Evolutionary conservation across 1,140 invertebrate species (phyloP).

Genomic region (Macrobrachium rosenbergii): DNA sequence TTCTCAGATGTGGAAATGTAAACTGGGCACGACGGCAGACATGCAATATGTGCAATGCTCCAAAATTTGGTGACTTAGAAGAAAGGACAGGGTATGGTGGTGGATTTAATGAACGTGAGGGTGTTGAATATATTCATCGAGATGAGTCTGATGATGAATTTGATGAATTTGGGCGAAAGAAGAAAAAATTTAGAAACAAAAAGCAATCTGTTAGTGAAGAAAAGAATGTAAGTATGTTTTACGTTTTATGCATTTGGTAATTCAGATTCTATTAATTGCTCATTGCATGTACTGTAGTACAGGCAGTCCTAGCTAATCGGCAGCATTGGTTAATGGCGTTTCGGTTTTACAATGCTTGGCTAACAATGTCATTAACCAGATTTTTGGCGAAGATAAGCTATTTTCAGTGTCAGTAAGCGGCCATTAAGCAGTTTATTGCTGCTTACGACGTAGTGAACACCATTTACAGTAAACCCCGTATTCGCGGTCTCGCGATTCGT

Average conservation of each 20-base stretch:
- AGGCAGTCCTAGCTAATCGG: too few relatives aligned
- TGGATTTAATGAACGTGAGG: slow-evolving; percentile 90
- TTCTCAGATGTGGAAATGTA: slow-evolving; percentile 91
- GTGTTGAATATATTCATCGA: slow-evolving; percentile 92
- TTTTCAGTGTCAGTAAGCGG: too few relatives aligned
- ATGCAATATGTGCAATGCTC: slow-evolving; percentile 99
- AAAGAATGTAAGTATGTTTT: slow-evolving; percentile 64
- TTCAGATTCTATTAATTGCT: not conserved
- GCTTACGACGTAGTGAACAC: too few relatives aligned
- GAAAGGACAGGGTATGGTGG: slow-evolving; percentile 75
- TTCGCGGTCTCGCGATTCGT: too few relatives aligned
- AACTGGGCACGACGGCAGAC: slow-evolving; percentile 97
- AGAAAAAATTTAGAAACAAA: slow-evolving; percentile 78
- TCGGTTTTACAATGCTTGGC: too few relatives aligned
- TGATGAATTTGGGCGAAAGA: slow-evolving; percentile 94
- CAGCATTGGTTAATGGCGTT: too few relatives aligned
- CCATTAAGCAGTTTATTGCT: too few relatives aligned
- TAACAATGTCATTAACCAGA: too few relatives aligned
- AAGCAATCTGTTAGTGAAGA: slow-evolving; percentile 69
- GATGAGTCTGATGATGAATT: slow-evolving; percentile 91
- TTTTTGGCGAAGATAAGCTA: too few relatives aligned
- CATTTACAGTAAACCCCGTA: too few relatives aligned
- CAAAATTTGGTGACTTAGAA: slow-evolving; percentile 93
- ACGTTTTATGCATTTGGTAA: not conserved
- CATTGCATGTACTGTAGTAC: not conserved